A percentile compares a stretch with the other conserved stretches of the same genome.
phyloP scores from a whole-genome alignment of 2,113 vertebrate species.

The Cheilinus undulatus region DNA sequence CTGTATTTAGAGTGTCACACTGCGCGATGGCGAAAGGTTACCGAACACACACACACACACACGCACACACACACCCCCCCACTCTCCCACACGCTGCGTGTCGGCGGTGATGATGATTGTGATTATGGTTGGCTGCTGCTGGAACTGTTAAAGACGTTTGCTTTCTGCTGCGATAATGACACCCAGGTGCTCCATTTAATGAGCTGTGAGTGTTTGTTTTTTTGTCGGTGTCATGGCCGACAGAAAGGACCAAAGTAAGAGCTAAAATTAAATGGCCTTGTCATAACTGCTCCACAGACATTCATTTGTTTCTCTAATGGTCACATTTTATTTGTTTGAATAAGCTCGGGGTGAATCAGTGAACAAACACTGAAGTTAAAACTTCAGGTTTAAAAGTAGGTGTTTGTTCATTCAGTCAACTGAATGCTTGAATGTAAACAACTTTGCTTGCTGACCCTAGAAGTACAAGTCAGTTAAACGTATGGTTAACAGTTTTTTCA shows the following conservation, averaged over 20 bases:
- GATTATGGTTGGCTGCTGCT: conserved; percentile 49
- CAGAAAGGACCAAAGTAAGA: neutral
- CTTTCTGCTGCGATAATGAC: conserved; percentile 60
- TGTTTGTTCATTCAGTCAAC: too few species aligned
- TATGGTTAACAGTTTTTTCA: too few species aligned
- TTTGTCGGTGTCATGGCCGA: neutral
- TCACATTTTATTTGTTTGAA: neutral
- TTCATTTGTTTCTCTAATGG: neutral
- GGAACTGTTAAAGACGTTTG: conserved; percentile 53
- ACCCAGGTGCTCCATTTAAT: conserved; percentile 59
- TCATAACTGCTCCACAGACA: neutral
- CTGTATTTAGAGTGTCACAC: conserved; percentile 64
- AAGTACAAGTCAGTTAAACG: too few species aligned
- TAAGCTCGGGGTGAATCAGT: too few species aligned
- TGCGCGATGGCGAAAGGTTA: conserved; percentile 61
- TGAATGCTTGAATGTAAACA: too few species aligned
- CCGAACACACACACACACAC: conserved; percentile 1
- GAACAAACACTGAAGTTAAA: neutral
- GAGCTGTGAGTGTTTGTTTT: conserved; percentile 21
- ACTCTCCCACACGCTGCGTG: neutral
- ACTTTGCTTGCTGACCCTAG: too few species aligned
- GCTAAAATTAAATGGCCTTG: conserved; percentile 6
- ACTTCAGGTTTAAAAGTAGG: too few species aligned
- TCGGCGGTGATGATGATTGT: conserved; percentile 43
- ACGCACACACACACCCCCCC: neutral